phyloP scores from a whole-genome alignment of 2,797 vertebrate genomes.

The Bradypus variegatus region DNA sequence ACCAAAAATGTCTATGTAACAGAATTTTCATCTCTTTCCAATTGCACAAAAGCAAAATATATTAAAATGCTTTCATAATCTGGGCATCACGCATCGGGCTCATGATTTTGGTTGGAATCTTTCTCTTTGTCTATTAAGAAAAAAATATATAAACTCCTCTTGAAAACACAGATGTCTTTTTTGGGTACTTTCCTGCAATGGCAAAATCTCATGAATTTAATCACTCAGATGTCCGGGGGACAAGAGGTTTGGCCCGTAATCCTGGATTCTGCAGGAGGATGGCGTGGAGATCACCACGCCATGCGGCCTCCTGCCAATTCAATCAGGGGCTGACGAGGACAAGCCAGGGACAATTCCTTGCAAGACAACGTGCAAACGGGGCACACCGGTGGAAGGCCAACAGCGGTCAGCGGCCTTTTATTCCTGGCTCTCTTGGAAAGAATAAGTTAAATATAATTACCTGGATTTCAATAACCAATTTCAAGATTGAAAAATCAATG shows the following conservation, averaged over 20 bases:
- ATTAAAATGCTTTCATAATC: background rate
- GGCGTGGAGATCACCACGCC: background rate
- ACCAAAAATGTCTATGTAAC: accelerated
- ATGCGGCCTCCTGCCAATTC: background rate
- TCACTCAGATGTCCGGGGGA: no score
- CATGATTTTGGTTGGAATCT: no score
- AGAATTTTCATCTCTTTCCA: background rate
- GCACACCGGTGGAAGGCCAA: background rate
- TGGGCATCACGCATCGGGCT: background rate
- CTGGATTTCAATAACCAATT: background rate
- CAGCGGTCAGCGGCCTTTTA: background rate
- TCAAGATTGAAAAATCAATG: background rate
- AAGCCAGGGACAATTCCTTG: background rate
- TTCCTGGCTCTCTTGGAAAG: background rate
- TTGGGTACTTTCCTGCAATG: no score
- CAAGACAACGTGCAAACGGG: background rate
- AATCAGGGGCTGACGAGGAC: background rate
- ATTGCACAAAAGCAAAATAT: background rate
- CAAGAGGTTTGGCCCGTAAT: no score
- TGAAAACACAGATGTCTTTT: no score
- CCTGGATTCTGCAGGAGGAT: no score
- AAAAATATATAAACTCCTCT: no score
- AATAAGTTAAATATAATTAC: background rate
- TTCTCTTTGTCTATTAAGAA: no score
- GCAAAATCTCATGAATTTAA: no score